Evolutionary conservation across 2,113 vertebrate genomes (phyloP).

Genomic region (Microcebus murinus): DNA sequence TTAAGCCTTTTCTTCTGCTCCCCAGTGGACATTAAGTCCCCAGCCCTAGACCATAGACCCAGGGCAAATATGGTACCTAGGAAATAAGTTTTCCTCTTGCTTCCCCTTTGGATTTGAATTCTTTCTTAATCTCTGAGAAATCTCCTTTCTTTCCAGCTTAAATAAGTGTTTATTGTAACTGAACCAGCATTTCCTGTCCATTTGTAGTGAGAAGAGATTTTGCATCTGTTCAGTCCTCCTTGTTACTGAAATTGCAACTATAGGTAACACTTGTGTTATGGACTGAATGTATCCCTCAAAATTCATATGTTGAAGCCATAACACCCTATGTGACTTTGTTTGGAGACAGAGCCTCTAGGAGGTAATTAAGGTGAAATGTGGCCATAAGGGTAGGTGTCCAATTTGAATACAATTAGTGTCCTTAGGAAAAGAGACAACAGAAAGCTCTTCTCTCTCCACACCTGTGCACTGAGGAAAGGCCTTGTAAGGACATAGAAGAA

Average conservation of each 20-base stretch:
- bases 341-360: background rate
- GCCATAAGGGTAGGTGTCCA: background rate
- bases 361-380: background rate
- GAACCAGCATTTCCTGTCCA: background rate
- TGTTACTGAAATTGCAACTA: background rate
- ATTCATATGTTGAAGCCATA: background rate
- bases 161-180: background rate
- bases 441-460: background rate
- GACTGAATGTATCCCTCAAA: background rate
- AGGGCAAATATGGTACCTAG: background rate
- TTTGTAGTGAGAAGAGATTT: background rate
- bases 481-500: fast-evolving
- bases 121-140: background rate
- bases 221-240: background rate
- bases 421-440: background rate
- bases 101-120: background rate
- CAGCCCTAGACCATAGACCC: background rate
- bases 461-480: background rate
- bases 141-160: background rate
- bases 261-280: background rate
- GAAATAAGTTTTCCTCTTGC: background rate
- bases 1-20: background rate
- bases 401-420: background rate
- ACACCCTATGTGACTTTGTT: background rate
- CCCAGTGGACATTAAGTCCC: background rate